phyloP scores from a whole-genome alignment of 92 coral and sea anemone genomes.

The Desmophyllum pertusum region DNA sequence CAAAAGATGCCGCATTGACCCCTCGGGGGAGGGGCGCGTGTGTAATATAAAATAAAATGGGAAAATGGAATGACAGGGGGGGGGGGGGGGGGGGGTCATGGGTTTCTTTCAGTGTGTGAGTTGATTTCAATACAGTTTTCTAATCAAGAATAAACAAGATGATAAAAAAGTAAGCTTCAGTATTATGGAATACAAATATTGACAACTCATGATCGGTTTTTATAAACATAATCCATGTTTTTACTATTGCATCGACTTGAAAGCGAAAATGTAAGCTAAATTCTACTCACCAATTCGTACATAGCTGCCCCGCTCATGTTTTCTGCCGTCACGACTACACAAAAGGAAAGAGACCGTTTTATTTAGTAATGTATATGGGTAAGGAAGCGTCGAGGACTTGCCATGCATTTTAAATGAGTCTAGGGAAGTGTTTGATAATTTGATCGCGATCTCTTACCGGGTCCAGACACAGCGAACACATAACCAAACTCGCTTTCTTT shows the following conservation, averaged over 20 bases:
- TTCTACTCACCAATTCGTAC: constrained; percentile 94
- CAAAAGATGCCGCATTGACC: too few species aligned
- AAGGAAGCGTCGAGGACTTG: constrained; percentile 32
- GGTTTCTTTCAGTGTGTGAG: not conserved
- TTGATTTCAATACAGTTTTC: not conserved
- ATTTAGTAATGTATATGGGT: not conserved
- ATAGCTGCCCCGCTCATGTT: constrained; percentile 99
- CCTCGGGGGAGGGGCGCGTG: not conserved
- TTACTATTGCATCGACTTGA: too few species aligned
- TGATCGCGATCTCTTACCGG: constrained; percentile 67
- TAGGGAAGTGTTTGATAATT: not conserved
- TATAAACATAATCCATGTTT: not conserved
- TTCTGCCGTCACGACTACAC: constrained; percentile 96
- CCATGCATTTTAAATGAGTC: constrained; percentile 28
- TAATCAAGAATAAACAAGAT: not conserved
- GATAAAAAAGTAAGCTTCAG: not conserved
- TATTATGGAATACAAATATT: not conserved
- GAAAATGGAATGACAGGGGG: not conserved
- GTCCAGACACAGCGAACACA: constrained; percentile 99
- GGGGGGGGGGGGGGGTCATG: not conserved
- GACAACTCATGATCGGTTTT: not conserved
- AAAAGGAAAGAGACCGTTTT: not conserved
- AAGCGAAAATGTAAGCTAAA: too few species aligned
- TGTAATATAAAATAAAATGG: too few species aligned
- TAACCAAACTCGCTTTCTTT: constrained; percentile 85